Percentiles rank a stretch among this genome's conserved stretches.
These are phyloP conservation scores for Galerucella nymphaeae DNA, from an alignment of 2,888 invertebrate genomes.

Conservation along the genomic window DNA sequence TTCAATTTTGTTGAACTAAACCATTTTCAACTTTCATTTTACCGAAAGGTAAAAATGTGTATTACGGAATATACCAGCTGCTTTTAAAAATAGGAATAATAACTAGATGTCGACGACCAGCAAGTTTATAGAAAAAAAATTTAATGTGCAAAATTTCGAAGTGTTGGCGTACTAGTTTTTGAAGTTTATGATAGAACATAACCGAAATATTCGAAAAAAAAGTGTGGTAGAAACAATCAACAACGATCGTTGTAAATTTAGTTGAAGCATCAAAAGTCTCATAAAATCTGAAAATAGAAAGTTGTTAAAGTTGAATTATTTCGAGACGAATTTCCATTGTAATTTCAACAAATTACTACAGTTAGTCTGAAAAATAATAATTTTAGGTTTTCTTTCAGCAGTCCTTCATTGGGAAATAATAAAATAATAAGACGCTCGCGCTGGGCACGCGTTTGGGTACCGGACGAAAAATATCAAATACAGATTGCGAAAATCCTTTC, in stretches of 20 bases:
- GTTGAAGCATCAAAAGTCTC: background rate
- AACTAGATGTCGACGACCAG: constrained; percentile 17
- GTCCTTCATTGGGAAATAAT: no score
- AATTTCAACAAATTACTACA: background rate
- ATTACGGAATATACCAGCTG: background rate
- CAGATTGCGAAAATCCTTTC: no score
- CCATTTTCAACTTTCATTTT: background rate
- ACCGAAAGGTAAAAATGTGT: background rate
- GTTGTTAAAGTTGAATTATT: background rate
- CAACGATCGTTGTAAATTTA: background rate
- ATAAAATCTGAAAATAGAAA: constrained; percentile 2
- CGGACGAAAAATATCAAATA: no score
- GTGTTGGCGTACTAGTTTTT: constrained; percentile 2
- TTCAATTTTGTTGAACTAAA: no score
- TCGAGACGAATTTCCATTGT: background rate
- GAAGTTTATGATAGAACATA: constrained; percentile 14
- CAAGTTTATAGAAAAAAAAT: constrained; percentile 18
- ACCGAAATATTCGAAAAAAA: background rate
- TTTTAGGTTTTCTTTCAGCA: no score
- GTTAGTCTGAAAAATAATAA: background rate
- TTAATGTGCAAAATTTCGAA: constrained; percentile 12
- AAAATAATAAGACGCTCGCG: no score
- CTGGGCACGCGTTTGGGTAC: no score
- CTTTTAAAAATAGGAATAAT: constrained; percentile 10
- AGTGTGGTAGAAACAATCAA: constrained; percentile 3